A percentile compares a stretch with the other conserved stretches of the same genome.
phyloP scores from a whole-genome alignment of 2,797 vertebrate species.

The Erpetoichthys calabaricus region DNA sequence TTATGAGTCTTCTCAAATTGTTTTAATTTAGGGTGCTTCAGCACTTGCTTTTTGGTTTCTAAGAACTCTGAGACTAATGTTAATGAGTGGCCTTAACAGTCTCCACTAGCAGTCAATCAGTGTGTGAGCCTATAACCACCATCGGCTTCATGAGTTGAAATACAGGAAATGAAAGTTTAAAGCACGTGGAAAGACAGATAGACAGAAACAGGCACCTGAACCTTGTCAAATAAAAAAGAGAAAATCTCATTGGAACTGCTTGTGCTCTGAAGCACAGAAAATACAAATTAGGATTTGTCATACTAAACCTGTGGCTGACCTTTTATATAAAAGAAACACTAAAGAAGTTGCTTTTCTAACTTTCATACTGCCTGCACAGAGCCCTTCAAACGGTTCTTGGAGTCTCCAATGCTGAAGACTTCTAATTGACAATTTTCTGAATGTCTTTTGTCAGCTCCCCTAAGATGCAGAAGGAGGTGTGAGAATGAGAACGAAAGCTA shows the following conservation, averaged over 20 bases:
- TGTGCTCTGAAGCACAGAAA: neutral
- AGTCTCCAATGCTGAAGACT: neutral
- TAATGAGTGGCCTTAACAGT: no score
- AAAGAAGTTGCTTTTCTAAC: neutral
- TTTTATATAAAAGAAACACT: neutral
- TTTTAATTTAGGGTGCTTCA: no score
- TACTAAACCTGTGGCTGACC: neutral
- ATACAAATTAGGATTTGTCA: neutral
- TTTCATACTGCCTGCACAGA: neutral
- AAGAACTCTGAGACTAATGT: no score
- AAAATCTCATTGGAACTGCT: conserved; percentile 2
- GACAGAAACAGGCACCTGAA: no score
- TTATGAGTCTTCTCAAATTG: no score
- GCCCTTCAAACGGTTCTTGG: neutral
- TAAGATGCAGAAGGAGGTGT: neutral
- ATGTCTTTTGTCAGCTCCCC: neutral
- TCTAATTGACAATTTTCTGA: conserved; percentile 1
- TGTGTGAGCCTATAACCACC: no score
- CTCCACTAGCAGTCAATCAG: no score
- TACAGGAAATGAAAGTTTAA: conserved; percentile 27
- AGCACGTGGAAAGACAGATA: conserved; percentile 24
- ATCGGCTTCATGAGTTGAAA: no score
- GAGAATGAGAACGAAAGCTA: neutral
- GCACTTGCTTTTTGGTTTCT: no score
- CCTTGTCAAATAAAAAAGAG: conserved; percentile 20